Conservation (phyloP, 2,797 vertebrate species). For the Uromys caudimaculatus region DNA sequence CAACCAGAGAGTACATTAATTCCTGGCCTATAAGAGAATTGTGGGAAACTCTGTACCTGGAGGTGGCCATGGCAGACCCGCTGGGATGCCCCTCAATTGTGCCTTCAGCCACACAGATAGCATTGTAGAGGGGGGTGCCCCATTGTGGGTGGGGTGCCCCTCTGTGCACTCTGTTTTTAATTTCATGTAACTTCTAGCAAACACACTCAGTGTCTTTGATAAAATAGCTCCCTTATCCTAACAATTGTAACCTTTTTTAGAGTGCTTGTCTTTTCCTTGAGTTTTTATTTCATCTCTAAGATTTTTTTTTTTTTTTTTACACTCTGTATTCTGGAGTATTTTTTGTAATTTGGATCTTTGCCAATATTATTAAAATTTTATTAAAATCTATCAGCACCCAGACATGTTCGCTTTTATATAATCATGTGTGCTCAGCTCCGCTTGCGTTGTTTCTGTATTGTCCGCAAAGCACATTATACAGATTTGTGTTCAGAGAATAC, state of each 20-base stretch:
- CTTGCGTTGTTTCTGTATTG: constrained; percentile 69
- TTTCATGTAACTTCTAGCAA: constrained; percentile 83
- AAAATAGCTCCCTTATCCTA: constrained; percentile 69
- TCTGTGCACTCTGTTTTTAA: constrained; percentile 72
- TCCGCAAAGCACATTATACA: constrained; percentile 63
- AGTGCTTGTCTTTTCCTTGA: constrained; percentile 72
- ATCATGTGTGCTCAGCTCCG: constrained; percentile 75
- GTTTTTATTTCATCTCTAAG: constrained; percentile 84
- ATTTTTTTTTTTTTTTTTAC: constrained; percentile 53
- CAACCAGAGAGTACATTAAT: constrained; percentile 59
- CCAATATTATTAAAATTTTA: constrained; percentile 86
- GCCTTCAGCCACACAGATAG: constrained; percentile 54
- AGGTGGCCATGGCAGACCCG: constrained; percentile 37
- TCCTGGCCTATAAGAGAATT: constrained; percentile 68
- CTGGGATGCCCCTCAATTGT: constrained; percentile 65
- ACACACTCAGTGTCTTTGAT: constrained; percentile 74
- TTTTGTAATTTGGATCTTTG: constrained; percentile 85
- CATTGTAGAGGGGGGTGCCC: no score
- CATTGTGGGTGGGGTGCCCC: constrained; percentile 56
- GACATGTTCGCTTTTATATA: constrained; percentile 82
- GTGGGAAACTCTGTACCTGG: constrained; percentile 24
- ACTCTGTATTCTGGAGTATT: constrained; percentile 75
- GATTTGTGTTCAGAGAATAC: constrained; percentile 60
- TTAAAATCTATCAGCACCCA: constrained; percentile 82
- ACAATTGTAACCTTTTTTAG: constrained; percentile 66